Percentiles rank a stretch among this genome's conserved stretches.
Evolutionary conservation across 2,797 vertebrate genomes (phyloP).

Genomic region (Mormyrops boulengeri): DNA sequence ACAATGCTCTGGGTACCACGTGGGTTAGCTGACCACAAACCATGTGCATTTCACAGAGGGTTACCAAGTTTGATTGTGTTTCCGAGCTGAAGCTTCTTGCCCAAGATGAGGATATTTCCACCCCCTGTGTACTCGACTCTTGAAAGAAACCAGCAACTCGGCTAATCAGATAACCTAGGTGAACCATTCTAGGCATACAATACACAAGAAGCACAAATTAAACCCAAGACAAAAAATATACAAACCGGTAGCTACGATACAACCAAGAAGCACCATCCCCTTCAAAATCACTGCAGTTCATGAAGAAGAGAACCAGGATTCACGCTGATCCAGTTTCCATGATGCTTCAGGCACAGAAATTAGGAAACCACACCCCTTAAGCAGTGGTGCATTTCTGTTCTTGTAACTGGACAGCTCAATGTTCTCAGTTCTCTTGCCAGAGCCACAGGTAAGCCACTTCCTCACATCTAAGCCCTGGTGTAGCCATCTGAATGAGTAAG

Average conservation of each 20-base stretch:
- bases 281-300: not conserved
- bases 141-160: not conserved
- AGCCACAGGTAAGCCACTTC: not conserved
- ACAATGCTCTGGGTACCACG: not conserved
- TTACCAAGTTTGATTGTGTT: not conserved
- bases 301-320: constrained; percentile 28
- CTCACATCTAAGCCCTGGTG: not conserved
- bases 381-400: not conserved
- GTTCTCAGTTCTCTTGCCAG: not conserved
- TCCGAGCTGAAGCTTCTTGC: not conserved
- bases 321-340: constrained; percentile 63
- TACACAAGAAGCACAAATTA: not conserved
- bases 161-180: not conserved
- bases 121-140: not conserved
- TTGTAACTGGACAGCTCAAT: not conserved
- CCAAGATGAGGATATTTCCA: not conserved
- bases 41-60: not conserved
- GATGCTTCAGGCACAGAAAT: constrained; percentile 56
- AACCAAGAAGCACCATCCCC: not conserved
- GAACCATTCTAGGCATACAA: not conserved
- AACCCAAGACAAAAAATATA: not conserved
- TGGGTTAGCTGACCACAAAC: not conserved
- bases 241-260: not conserved
- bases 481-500: not conserved
- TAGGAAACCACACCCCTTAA: constrained; percentile 45